Evolutionary conservation across 2,888 invertebrate genomes (phyloP).

Genomic region (Luffia ferchaultella): DNA sequence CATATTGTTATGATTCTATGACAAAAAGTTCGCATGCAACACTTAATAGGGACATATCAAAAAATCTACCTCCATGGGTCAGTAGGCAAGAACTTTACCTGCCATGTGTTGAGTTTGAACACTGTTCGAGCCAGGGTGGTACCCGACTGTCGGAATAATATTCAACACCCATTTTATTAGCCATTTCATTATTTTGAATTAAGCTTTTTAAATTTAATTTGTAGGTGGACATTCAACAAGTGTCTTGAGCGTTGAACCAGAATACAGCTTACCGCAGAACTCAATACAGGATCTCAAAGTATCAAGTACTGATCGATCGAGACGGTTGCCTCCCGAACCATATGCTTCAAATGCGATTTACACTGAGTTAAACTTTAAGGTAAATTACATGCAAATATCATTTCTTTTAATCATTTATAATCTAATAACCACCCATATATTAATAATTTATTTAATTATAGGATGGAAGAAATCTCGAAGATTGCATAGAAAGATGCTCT

Average conservation of each 20-base stretch:
- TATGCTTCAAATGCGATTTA: slow-evolving; percentile 61
- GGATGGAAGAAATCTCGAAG: slow-evolving; percentile 56
- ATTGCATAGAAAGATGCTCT: slow-evolving; percentile 47
- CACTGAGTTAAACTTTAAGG: slow-evolving; percentile 64
- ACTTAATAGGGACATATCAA: no score
- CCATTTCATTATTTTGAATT: no score
- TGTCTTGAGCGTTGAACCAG: slow-evolving; percentile 52
- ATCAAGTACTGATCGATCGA: slow-evolving; percentile 49
- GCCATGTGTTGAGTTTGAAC: no score
- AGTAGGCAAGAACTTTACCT: no score
- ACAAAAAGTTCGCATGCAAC: no score
- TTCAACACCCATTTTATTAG: no score
- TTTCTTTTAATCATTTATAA: background rate
- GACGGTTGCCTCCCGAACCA: slow-evolving; percentile 53
- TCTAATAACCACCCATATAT: background rate
- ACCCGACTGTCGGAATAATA: no score
- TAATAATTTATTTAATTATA: slow-evolving; percentile 16
- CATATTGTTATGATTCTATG: no score
- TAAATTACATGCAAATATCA: background rate
- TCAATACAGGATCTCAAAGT: slow-evolving; percentile 54
- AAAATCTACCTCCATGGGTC: no score
- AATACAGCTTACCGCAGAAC: slow-evolving; percentile 57
- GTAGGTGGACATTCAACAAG: slow-evolving; percentile 53
- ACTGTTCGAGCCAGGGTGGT: no score
- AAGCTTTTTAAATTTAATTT: slow-evolving; percentile 12